Percentiles rank a stretch among this genome's conserved stretches.
phyloP scores from a whole-genome alignment of 30 jellyfish, hydroid and myxozoan species.

The Phacellophora camtschatica region DNA sequence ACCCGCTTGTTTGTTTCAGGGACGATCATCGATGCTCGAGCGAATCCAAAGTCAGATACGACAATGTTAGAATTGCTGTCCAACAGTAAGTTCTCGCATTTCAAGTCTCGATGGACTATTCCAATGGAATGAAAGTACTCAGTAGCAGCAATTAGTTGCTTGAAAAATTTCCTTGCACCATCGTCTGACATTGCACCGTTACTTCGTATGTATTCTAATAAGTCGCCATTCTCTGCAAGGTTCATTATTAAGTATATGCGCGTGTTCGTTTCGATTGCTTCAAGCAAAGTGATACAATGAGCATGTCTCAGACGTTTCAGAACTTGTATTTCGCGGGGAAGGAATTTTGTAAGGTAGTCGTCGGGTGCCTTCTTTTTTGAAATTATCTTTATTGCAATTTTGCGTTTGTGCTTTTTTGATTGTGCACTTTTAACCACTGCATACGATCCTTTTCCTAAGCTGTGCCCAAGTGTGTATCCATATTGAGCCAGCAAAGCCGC shows the following conservation, averaged over 20 bases:
- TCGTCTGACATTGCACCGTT: slow-evolving; percentile 92
- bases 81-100: slow-evolving; percentile 91
- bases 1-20: slow-evolving; percentile 90
- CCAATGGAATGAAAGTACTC: slow-evolving; percentile 93
- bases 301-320: slow-evolving; percentile 87
- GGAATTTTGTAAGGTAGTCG: slow-evolving; percentile 86
- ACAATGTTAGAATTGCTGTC: slow-evolving; percentile 75
- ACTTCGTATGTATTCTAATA: slow-evolving; percentile 89
- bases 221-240: slow-evolving; percentile 98
- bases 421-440: slow-evolving; percentile 93
- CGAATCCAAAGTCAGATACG: slow-evolving; percentile 97
- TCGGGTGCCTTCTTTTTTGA: slow-evolving; percentile 99
- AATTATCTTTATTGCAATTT: slow-evolving; percentile 91
- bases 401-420: slow-evolving; percentile 85
- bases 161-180: slow-evolving; percentile 80
- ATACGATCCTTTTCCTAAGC: slow-evolving; percentile 95
- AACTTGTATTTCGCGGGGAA: slow-evolving; percentile 97
- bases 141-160: slow-evolving; percentile 79
- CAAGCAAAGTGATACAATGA: slow-evolving; percentile 89
- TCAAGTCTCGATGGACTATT: slow-evolving; percentile 94
- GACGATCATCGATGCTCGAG: slow-evolving; percentile 84
- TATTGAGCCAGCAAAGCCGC: slow-evolving; percentile 95
- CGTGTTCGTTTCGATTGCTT: slow-evolving; percentile 96
- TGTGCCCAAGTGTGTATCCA: slow-evolving; percentile 91
- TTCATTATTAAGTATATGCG: slow-evolving; percentile 93